phyloP scores from a whole-genome alignment of 1,140 invertebrate genomes.

The Brachionus calyciflorus region DNA sequence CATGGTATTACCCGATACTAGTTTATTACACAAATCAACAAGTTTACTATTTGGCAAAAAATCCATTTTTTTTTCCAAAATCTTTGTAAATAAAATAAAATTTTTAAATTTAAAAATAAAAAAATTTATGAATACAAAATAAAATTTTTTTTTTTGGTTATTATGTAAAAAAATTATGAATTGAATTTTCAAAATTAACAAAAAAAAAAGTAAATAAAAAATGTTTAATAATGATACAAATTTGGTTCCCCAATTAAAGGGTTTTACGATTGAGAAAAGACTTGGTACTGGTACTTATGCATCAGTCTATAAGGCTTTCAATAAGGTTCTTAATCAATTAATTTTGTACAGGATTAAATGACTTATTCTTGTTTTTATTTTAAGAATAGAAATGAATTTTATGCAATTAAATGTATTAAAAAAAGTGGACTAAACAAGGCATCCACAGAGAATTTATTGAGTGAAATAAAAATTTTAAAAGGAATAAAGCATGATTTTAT shows the following conservation, averaged over 20 bases:
- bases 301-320: constrained; percentile 75
- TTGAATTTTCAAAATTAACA: constrained; percentile 19
- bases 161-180: constrained; percentile 5
- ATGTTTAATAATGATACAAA: constrained; percentile 12
- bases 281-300: constrained; percentile 82
- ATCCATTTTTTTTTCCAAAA: constrained; percentile 38
- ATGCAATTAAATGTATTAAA: constrained; percentile 79
- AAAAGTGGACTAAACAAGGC: constrained; percentile 71
- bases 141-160: too few relatives aligned
- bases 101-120: too few relatives aligned
- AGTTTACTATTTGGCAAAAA: constrained; percentile 33
- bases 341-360: too few relatives aligned
- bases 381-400: not conserved
- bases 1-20: not conserved
- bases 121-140: too few relatives aligned
- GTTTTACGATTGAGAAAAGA: constrained; percentile 66
- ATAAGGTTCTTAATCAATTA: too few relatives aligned
- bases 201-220: too few relatives aligned
- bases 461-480: constrained; percentile 80
- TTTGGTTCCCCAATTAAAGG: constrained; percentile 46
- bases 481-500: constrained; percentile 77
- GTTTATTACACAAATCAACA: constrained; percentile 22
- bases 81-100: not conserved
- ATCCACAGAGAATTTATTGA: constrained; percentile 76
- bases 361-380: not conserved